Conservation (phyloP, 2,888 invertebrate species). For the Tetragonisca angustula region DNA sequence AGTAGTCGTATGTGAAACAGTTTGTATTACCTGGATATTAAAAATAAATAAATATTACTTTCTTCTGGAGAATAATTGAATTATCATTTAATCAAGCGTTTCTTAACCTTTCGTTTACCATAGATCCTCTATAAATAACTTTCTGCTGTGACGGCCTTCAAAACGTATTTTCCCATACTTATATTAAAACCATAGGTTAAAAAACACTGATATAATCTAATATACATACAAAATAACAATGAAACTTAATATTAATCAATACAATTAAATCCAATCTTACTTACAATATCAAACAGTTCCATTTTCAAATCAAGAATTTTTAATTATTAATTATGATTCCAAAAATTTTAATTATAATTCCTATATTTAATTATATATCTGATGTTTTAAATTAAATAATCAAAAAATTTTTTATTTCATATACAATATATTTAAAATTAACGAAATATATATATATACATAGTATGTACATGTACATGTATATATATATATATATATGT, state of each 20-base stretch:
- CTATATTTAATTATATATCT: not conserved
- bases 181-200: too few relatives aligned
- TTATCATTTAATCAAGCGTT: not conserved
- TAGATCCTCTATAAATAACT: too few relatives aligned
- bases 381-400: not conserved
- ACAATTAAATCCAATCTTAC: not conserved
- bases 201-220: not conserved
- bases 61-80: not conserved
- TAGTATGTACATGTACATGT: too few relatives aligned
- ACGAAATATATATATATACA: too few relatives aligned
- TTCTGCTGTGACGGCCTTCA: too few relatives aligned
- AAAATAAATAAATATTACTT: not conserved
- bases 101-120: too few relatives aligned
- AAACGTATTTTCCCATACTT: too few relatives aligned
- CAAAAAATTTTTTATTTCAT: not conserved
- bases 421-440: not conserved
- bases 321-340: not conserved
- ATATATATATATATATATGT: not conserved
- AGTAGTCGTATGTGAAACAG: slow-evolving; percentile 75
- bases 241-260: not conserved
- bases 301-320: not conserved
- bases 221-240: not conserved
- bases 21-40: slow-evolving; percentile 76
- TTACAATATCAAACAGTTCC: not conserved
- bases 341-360: not conserved